Evolutionary conservation across 2,888 invertebrate species (phyloP).

Genomic region (Chymomyza procnemis): DNA sequence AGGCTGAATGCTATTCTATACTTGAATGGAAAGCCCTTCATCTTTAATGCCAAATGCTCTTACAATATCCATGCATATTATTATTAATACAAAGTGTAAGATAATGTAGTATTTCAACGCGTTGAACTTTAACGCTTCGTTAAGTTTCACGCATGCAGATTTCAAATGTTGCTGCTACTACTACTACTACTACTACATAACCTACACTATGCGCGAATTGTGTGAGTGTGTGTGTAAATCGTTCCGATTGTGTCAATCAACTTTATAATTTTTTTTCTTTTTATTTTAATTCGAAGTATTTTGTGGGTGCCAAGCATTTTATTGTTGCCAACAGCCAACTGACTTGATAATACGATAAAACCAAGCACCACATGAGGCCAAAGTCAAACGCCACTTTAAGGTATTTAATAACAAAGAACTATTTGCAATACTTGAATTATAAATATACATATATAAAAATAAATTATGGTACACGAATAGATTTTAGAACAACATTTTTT

Average conservation of each 20-base stretch:
- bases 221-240: slow-evolving; percentile 24
- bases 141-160: slow-evolving; percentile 72
- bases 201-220: slow-evolving; percentile 16
- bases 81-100: neutral
- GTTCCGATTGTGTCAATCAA: slow-evolving; percentile 76
- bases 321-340: slow-evolving; percentile 31
- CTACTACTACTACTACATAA: no score
- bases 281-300: slow-evolving; percentile 16
- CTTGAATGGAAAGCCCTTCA: neutral
- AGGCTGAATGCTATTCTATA: neutral
- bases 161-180: slow-evolving; percentile 43
- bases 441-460: slow-evolving; percentile 4
- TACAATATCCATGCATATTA: slow-evolving; percentile 20
- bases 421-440: no score
- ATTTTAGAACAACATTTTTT: no score
- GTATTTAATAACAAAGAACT: slow-evolving; percentile 5
- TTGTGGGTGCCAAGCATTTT: slow-evolving; percentile 73
- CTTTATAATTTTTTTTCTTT: slow-evolving; percentile 42
- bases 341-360: slow-evolving; percentile 60
- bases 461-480: no score
- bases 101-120: slow-evolving; percentile 62
- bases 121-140: slow-evolving; percentile 74
- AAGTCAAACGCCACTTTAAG: slow-evolving; percentile 34
- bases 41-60: neutral
- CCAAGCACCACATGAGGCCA: slow-evolving; percentile 67